Evolutionary conservation across 2,888 invertebrate genomes (phyloP).

Genomic region (Nomada fucata): DNA sequence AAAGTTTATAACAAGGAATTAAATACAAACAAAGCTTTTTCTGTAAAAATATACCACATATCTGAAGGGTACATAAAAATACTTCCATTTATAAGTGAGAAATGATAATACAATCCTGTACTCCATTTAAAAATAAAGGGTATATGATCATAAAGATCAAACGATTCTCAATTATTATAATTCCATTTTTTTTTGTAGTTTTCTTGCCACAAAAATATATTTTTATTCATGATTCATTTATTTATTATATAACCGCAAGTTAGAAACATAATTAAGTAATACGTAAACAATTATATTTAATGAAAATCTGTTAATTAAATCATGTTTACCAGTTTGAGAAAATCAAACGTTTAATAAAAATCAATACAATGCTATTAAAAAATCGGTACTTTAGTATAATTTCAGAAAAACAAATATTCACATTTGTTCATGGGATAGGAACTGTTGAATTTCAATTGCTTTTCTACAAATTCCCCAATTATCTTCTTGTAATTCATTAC

Average conservation of each 20-base stretch:
- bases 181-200: neutral
- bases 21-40: neutral
- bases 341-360: constrained; percentile 4
- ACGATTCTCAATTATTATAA: neutral
- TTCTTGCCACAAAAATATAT: neutral
- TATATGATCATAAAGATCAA: neutral
- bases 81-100: neutral
- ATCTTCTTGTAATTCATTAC: neutral
- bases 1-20: neutral
- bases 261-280: neutral
- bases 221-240: no score
- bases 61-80: neutral
- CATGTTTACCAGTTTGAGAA: neutral
- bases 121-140: neutral
- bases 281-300: constrained; percentile 5
- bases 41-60: neutral
- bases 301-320: constrained; percentile 7
- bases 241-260: neutral
- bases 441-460: constrained; percentile 1
- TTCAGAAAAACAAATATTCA: constrained; percentile 5
- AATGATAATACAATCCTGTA: neutral
- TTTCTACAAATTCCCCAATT: constrained; percentile 1
- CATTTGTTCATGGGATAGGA: constrained; percentile 2
- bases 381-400: constrained; percentile 1
- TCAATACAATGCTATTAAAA: constrained; percentile 1